Base-by-base conservation (phyloP, 2,888 invertebrate species). In the Heliconius ethilla region DNA sequence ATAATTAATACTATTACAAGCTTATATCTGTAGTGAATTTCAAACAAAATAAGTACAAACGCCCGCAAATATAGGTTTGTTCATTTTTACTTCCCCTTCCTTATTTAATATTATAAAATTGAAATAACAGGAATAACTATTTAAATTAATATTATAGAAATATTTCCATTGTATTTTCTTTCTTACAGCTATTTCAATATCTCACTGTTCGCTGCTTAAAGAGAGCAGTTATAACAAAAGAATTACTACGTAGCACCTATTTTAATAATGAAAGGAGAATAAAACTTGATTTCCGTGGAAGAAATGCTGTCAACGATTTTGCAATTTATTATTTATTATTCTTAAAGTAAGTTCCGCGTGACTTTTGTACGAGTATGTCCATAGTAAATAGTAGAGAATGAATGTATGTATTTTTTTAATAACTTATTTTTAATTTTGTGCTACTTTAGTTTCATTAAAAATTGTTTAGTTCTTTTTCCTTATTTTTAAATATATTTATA, bases 141-240 rank as follows among this genome's bases (percentile, higher is more conserved):
- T 45, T 63, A 65, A 33, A 45, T 40, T 59, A 70, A 37, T 59
- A 72, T 55, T 72, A 74, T 33, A 74, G 37, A 74, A 74, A 40
- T 25, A n/a, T 15, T 37, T 62, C 37, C 18, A 13, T 73, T 62
- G 27, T 37, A 29, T 51, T 70, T 70, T 76, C 25, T 70, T 70
- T 37, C 70, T 27, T 65, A 76, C 51, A 72, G 72, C 10, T 76
- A 76, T 70, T 76, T 51, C 37, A 76, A 70, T 65, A 33, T 62
- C 11, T 62, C 25, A 63, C 40, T 40, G 11, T 25, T 45, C 67
- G 69, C 40, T 40, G 25, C 40, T 40, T 69, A 25, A 74, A 62
- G 27, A 63, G 33, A 51, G 55, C 11, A 33, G 37, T 55, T 70
- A 40, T n/a, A 33, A 76, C 45, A 72, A 76, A 76, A 72, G 66